Base-by-base conservation (phyloP, 2,888 invertebrate species). In the Calameuta idolon region DNA sequence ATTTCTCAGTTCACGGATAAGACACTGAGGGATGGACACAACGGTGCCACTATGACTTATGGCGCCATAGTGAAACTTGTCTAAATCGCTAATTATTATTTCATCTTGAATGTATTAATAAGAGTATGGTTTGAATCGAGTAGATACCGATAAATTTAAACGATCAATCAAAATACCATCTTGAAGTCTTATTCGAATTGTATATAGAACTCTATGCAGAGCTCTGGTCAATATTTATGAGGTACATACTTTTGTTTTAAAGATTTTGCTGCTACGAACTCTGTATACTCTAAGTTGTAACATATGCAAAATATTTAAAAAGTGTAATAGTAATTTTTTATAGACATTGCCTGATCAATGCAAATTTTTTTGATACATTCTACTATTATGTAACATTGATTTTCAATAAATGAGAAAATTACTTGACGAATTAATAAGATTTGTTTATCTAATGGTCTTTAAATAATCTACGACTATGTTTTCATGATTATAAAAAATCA, bases 361-460 rank as follows among this genome's bases (percentile, higher is more conserved):
- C 40, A 34, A 78, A 76, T 77, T 74, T 79, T 77, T 84, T 83
- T 83, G 76, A 83, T 83, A 83, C 79, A 79, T 80, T 84, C 75
- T 83, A 80, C 77, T 80, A 79, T 79, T 75, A 81, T 83, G 81
- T 83, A 82, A 83, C 78, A 80, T 82, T 80, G 74, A 81, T 85
- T 84, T 82, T 76, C 78, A 85, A 85, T 85, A 83, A 85, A 84
- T 34, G 69, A 83, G 76, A 80, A 82, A 79, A 71, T 34, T 30
- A 33, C 23, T 55, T 23, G 55, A 55, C 55, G 23, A 55, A 55
- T 55, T 55, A 55, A 55, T 55, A 55, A 23, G 23, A 55, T 55
- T 55, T 55, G 2, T 55, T 55, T 55, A 55, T 55, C 55, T 9
- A 55, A 55, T 55, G 55, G 2, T 23, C 23, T 55, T 55, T 55